These are phyloP conservation scores for Cyclina sinensis DNA, from an alignment of 1,140 invertebrate genomes.

Conservation along the genomic window DNA sequence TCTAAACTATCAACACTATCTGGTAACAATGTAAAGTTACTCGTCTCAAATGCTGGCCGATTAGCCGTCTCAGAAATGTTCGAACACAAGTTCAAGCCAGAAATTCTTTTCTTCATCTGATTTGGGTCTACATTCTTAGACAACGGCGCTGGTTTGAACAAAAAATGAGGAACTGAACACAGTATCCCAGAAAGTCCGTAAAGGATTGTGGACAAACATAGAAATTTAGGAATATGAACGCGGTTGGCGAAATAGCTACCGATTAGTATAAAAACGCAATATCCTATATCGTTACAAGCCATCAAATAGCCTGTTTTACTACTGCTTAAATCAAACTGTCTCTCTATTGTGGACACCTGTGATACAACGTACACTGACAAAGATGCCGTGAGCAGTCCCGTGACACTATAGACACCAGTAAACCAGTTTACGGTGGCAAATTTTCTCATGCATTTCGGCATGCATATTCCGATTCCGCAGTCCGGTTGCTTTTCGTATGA, in stretches of 20 bases:
- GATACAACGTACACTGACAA: conserved; percentile 70
- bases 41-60: not conserved
- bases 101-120: not conserved
- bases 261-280: conserved; percentile 67
- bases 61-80: not conserved
- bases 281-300: conserved; percentile 76
- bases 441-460: conserved; percentile 37
- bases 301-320: conserved; percentile 73
- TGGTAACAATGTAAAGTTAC: not conserved
- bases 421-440: conserved; percentile 54
- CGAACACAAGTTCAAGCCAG: not conserved
- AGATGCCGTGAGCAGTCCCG: conserved; percentile 61
- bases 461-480: conserved; percentile 45
- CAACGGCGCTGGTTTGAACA: conserved; percentile 39
- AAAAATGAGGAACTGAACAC: conserved; percentile 74
- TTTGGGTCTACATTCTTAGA: not conserved
- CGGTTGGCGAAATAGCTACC: conserved; percentile 68
- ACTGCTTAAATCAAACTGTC: conserved; percentile 75
- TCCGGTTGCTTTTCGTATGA: not conserved
- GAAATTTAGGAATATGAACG: conserved; percentile 69
- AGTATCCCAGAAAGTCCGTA: conserved; percentile 75
- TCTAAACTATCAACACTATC: not conserved
- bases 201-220: conserved; percentile 66
- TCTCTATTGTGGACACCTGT: conserved; percentile 75
- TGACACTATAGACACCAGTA: conserved; percentile 50